phyloP scores from a whole-genome alignment of 2,113 vertebrate genomes.

The Spheniscus mendiculus region DNA sequence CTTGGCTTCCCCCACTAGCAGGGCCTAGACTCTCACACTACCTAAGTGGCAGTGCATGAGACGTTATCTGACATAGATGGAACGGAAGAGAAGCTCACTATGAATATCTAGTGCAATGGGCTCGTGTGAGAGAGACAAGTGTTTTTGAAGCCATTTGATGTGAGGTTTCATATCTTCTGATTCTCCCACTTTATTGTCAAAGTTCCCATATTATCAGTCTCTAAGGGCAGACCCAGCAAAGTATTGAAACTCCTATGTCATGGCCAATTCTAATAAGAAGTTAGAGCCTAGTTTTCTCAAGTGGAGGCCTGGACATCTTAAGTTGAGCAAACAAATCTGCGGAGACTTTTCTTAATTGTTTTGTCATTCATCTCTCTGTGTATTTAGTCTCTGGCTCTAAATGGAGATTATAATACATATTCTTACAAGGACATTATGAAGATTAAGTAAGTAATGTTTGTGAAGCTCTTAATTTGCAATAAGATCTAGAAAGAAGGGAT shows the following conservation, averaged over 20 bases:
- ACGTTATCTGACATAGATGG: neutral
- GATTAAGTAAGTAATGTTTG: neutral
- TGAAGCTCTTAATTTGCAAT: neutral
- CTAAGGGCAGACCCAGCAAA: neutral
- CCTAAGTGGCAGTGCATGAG: neutral
- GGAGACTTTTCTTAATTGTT: neutral
- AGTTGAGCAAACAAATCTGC: neutral
- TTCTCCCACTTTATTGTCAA: neutral
- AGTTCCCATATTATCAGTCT: neutral
- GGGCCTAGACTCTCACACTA: neutral
- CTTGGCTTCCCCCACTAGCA: neutral
- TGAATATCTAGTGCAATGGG: neutral
- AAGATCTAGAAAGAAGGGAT: neutral
- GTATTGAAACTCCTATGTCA: neutral
- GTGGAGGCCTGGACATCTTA: neutral
- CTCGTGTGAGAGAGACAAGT: fast-evolving
- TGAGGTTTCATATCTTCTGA: neutral
- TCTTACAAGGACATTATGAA: neutral
- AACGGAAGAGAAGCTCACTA: neutral
- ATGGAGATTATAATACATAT: neutral
- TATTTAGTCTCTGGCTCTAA: neutral
- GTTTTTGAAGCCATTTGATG: fast-evolving
- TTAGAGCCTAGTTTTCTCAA: neutral
- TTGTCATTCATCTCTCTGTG: neutral
- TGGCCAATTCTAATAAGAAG: neutral